phyloP scores from a whole-genome alignment of 1,140 invertebrate genomes.

The Lamellibrachia luymesi region DNA sequence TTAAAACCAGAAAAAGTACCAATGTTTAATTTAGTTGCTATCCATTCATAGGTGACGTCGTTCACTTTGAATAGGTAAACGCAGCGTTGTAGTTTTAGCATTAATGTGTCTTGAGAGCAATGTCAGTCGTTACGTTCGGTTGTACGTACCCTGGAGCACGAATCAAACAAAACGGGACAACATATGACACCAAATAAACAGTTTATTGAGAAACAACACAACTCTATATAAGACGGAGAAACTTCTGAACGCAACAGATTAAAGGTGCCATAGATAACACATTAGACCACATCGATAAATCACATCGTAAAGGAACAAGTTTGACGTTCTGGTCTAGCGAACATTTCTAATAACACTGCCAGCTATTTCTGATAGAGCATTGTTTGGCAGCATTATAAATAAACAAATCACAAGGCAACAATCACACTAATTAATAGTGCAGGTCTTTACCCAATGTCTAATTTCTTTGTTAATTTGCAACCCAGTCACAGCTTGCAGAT shows the following conservation, averaged over 20 bases:
- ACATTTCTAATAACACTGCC: background rate
- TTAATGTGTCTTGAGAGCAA: too few species aligned
- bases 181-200: background rate
- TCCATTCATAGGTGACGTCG: too few species aligned
- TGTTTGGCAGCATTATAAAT: background rate
- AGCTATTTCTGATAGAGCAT: background rate
- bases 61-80: too few species aligned
- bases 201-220: constrained; percentile 5
- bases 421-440: background rate
- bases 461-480: background rate
- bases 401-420: background rate
- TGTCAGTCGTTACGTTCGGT: too few species aligned
- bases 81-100: too few species aligned
- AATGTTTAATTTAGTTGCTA: too few species aligned
- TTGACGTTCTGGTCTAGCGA: background rate
- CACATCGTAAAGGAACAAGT: background rate
- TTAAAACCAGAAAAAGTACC: too few species aligned
- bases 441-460: background rate
- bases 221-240: background rate
- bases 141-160: background rate
- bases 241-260: background rate
- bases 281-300: background rate
- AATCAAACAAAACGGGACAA: background rate
- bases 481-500: background rate
- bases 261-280: background rate